phyloP scores from a whole-genome alignment of 2,113 vertebrate species.

The Barbus barbus region DNA sequence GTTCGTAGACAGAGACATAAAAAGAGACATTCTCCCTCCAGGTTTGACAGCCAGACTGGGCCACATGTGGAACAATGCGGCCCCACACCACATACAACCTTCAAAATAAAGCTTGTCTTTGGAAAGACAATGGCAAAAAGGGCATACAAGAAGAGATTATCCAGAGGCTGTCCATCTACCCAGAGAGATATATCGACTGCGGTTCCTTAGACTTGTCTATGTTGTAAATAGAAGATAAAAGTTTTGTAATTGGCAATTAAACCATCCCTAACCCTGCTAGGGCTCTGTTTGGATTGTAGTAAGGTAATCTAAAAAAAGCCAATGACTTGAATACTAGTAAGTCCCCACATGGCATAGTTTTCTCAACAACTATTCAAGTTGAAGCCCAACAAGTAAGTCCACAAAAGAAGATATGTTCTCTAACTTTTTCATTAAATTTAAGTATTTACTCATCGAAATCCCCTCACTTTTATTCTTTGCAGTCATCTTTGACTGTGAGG shows the following conservation, averaged over 20 bases:
- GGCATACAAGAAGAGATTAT: constrained; percentile 29
- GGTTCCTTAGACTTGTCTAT: constrained; percentile 1
- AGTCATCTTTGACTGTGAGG: background rate
- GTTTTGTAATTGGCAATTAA: constrained; percentile 42
- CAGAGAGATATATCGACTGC: constrained; percentile 6
- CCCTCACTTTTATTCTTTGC: background rate
- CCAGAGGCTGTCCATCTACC: constrained; percentile 7
- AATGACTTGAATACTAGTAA: background rate
- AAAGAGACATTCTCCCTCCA: constrained; percentile 29
- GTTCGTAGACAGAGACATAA: constrained; percentile 22
- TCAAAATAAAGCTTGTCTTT: constrained; percentile 15
- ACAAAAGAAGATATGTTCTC: background rate
- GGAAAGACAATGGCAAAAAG: constrained; percentile 17
- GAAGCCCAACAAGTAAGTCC: background rate
- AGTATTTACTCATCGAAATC: background rate
- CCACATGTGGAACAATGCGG: constrained; percentile 39
- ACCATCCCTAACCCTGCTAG: background rate
- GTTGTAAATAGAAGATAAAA: constrained; percentile 37
- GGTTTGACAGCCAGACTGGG: constrained; percentile 40
- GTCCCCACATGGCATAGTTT: background rate
- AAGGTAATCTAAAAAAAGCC: background rate
- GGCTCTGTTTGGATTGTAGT: background rate
- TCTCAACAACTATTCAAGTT: background rate
- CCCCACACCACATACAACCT: background rate
- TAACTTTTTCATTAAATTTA: background rate